A percentile compares a stretch with the other conserved stretches of the same genome.
Evolutionary conservation across 1,140 invertebrate genomes (phyloP).

Genomic region (Heliconius himera): DNA sequence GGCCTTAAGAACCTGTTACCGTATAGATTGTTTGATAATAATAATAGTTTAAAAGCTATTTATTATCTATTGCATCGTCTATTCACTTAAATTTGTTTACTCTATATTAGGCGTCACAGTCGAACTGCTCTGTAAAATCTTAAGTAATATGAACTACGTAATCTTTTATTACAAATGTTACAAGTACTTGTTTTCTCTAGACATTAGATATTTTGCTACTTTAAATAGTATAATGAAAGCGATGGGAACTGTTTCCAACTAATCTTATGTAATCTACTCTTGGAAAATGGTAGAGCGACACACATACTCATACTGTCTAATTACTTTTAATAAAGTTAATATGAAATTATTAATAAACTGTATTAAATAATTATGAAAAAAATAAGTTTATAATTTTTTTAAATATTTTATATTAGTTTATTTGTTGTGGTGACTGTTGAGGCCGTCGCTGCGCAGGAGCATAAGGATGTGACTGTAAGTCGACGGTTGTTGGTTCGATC

Average conservation of each 20-base stretch:
- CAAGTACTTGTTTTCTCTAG: slow-evolving; percentile 23
- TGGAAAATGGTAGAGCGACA: background rate
- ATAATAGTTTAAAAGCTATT: background rate
- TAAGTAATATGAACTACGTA: slow-evolving; percentile 32
- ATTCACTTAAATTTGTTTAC: slow-evolving; percentile 1
- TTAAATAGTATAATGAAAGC: slow-evolving; percentile 22
- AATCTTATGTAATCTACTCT: slow-evolving; percentile 18
- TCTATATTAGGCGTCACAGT: slow-evolving; percentile 25
- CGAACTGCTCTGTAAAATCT: slow-evolving; percentile 20
- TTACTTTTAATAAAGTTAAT: background rate
- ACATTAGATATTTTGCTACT: slow-evolving; percentile 30
- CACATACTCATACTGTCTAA: background rate
- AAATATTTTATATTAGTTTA: background rate
- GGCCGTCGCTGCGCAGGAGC: too few relatives aligned
- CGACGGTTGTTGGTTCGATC: too few relatives aligned
- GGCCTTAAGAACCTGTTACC: background rate
- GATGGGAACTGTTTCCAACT: slow-evolving; percentile 16
- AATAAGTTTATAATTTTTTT: too few relatives aligned
- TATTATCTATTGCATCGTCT: background rate
- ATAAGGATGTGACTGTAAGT: too few relatives aligned
- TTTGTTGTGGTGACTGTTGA: background rate
- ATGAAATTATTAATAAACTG: too few relatives aligned
- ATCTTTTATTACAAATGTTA: slow-evolving; percentile 22
- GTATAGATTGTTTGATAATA: background rate
- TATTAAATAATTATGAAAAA: too few relatives aligned